Base-by-base conservation (phyloP, 2,888 invertebrate genomes). In the Ditula angustiorana region DNA sequence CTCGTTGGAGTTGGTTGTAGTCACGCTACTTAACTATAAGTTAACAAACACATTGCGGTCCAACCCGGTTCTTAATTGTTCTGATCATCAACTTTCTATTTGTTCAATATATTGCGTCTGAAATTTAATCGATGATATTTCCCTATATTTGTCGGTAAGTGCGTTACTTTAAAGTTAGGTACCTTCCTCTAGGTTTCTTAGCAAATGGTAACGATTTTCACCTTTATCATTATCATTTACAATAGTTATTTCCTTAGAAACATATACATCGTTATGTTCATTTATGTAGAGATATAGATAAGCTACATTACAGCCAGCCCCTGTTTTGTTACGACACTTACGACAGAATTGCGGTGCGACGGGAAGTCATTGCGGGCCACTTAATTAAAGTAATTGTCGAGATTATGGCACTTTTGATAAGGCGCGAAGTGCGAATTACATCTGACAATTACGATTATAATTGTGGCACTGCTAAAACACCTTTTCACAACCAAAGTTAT, bases 21-120 rank as follows among this genome's bases (percentile, higher is more conserved):
- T 85, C 83, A 87, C 82, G 86, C 77, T 82, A 87, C 87, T 87
- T 86, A 80, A 78, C 75, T 70, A 62, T 69, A 67, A 69, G 72
- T 68, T 57, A 66, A 61, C 71, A 77, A 77, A 79, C 72, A 76
- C 71, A 64, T 73, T 65, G 62, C 61, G 72, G 68, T 72, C 66
- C 71, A 61, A 74, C 76, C 80, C 78, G 80, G 81, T 80, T 81
- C 76, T 71, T 74, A 79, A 80, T 80, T 78, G 75, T 79, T 75
- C 74, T 69, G 69, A 78, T 83, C 80, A 76, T 77, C 66, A 67
- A 70, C 79, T 80, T 82, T 82, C 81, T 81, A 78, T 80, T 81
- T 77, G 74, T 74, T 37, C 53, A 50, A 58, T 57, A 66, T 60
- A 68, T 62, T 61, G 61, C 19, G 44, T 41, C 23, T 24, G 2